Base-by-base conservation (phyloP, 2,113 vertebrate genomes). In the Coptodon rendalli region DNA sequence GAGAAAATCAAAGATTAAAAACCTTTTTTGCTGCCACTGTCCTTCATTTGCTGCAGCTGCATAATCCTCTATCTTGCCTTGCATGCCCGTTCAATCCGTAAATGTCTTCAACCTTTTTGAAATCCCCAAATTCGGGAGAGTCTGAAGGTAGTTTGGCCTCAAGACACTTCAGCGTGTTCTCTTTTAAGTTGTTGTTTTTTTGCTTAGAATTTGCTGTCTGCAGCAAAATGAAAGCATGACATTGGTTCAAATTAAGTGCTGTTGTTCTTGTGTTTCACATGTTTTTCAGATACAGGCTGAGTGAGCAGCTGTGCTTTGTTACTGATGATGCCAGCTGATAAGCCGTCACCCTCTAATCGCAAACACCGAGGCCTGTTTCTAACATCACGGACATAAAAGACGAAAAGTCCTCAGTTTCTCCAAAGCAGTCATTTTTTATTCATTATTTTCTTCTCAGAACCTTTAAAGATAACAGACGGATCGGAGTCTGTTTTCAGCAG, bases 181-280 rank as follows among this genome's bases (percentile, higher is more conserved):
- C 12, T 87, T 80, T 84, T 27, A 90, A 87, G 53, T 82, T 52
- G 5, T 2, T 29, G 27, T 45, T 61, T 31, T 59, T 61, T 82
- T 76, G 22, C 66, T 52, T 7, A 2, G 17, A 52, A 80, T 78
- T 83, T 91, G 36, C 83, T 84, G 71, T 85, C n/a, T 27, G 43
- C 53, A 40, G 84, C 80, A 40, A 87, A 89, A 61, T 82, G n/a
- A 84, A 87, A 52, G 48, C 82, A 22, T 45, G 12, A 61, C 14
- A 1, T 11, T 31, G 7, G 22, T 82, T 90, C 68, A 88, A 54
- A 90, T 85, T 36, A 56, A 66, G 19, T 7, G 17, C 22, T 38
- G 10, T 36, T 54, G 6, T 24, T 73, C 66, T 79, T 76, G 12
- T 6, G 19, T 48, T 84, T 89, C 17, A 54, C 63, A 3, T 40